phyloP scores from a whole-genome alignment of 2,888 invertebrate genomes.

The Trichopria drosophilae region DNA sequence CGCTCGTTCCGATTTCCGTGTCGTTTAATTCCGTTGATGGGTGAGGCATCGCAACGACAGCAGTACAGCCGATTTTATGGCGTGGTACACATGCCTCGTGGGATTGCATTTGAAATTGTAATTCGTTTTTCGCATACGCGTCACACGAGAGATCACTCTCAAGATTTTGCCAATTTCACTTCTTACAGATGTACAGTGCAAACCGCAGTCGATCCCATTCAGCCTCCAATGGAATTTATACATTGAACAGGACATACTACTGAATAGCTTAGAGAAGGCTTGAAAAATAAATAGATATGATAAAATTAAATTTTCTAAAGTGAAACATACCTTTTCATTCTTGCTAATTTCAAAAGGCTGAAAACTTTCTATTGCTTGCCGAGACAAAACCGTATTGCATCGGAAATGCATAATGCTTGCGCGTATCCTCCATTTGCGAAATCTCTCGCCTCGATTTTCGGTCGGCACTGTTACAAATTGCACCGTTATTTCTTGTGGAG shows the following conservation, averaged over 20 bases:
- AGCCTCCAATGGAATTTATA: no score
- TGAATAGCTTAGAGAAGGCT: no score
- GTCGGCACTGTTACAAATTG: slow-evolving; percentile 14
- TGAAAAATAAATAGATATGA: no score
- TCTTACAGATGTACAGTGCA: no score
- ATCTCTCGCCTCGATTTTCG: not conserved
- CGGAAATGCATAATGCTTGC: not conserved
- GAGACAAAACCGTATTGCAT: no score
- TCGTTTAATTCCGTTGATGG: slow-evolving; percentile 51
- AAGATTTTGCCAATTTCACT: no score
- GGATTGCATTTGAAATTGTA: slow-evolving; percentile 58
- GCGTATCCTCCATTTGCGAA: not conserved
- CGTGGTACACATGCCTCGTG: slow-evolving; percentile 36
- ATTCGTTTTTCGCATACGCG: slow-evolving; percentile 40
- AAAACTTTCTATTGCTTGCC: no score
- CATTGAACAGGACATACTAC: no score
- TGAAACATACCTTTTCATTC: no score
- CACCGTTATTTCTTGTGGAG: slow-evolving; percentile 12
- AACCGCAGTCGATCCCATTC: no score
- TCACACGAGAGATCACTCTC: slow-evolving; percentile 32
- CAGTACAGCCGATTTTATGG: slow-evolving; percentile 40
- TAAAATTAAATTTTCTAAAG: no score
- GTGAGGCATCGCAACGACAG: slow-evolving; percentile 12
- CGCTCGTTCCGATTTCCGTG: slow-evolving; percentile 37
- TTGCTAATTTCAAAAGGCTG: no score